Conservation (phyloP, 2,113 vertebrate genomes). For the Passer montanus region DNA sequence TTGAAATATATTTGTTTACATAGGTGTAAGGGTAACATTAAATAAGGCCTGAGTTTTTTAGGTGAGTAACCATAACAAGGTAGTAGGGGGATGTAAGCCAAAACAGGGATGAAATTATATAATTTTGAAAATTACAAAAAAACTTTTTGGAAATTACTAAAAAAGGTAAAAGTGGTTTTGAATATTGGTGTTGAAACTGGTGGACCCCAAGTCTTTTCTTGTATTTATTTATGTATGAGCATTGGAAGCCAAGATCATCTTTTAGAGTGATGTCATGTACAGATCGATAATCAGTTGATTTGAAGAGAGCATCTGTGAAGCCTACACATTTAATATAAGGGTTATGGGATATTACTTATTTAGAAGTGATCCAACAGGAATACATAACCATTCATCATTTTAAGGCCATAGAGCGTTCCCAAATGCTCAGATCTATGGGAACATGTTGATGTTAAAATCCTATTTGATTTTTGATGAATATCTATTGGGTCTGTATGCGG, state of each 20-base stretch:
- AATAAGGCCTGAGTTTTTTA: neutral
- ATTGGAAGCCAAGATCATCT: constrained; percentile 3
- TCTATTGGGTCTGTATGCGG: neutral
- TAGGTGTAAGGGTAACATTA: neutral
- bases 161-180: neutral
- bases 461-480: constrained; percentile 28
- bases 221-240: neutral
- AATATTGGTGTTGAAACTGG: neutral
- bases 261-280: constrained; percentile 2
- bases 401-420: neutral
- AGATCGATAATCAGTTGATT: constrained; percentile 8
- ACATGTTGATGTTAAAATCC: neutral
- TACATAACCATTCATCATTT: neutral
- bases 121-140: neutral
- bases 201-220: neutral
- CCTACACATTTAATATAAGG: constrained; percentile 34
- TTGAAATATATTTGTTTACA: constrained; percentile 7
- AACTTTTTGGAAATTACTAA: neutral
- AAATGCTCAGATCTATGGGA: neutral
- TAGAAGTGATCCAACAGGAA: constrained; percentile 19
- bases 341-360: constrained; percentile 17
- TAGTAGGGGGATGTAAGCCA: neutral
- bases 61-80: neutral
- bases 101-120: neutral
- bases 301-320: constrained; percentile 28